Evolutionary conservation across 2,888 invertebrate genomes (phyloP).

Genomic region (Rhamnusium bicolor): DNA sequence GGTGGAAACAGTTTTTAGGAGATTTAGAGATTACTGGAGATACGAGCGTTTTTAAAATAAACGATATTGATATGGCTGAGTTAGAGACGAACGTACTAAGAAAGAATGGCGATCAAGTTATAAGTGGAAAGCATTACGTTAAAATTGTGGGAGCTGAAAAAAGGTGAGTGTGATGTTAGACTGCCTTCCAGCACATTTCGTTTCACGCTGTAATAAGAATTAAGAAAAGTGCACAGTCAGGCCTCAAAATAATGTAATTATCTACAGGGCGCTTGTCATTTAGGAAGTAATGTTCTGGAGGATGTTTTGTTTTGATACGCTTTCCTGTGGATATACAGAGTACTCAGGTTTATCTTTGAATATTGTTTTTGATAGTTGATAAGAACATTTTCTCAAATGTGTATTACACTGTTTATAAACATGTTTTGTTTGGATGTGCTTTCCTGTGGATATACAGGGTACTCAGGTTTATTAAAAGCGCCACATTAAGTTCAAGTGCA

Average conservation of each 20-base stretch:
- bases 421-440: too few species aligned
- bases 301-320: background rate
- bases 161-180: constrained; percentile 46
- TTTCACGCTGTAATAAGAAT: background rate
- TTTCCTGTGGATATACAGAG: background rate
- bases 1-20: constrained; percentile 70
- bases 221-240: background rate
- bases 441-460: too few species aligned
- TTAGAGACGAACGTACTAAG: constrained; percentile 69
- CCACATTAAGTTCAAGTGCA: too few species aligned
- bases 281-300: background rate
- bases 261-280: background rate
- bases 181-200: background rate
- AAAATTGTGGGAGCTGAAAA: constrained; percentile 60
- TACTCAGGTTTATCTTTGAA: background rate
- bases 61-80: constrained; percentile 70
- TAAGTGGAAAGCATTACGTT: constrained; percentile 69
- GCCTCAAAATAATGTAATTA: background rate
- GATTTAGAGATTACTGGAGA: constrained; percentile 70
- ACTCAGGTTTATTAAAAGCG: too few species aligned
- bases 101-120: constrained; percentile 70
- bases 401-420: too few species aligned
- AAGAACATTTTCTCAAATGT: too few species aligned
- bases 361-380: too few species aligned
- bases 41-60: constrained; percentile 69